These are phyloP conservation scores for Sarcophaga caerulescens DNA, from an alignment of 2,888 invertebrate species.

Conservation along the genomic window DNA sequence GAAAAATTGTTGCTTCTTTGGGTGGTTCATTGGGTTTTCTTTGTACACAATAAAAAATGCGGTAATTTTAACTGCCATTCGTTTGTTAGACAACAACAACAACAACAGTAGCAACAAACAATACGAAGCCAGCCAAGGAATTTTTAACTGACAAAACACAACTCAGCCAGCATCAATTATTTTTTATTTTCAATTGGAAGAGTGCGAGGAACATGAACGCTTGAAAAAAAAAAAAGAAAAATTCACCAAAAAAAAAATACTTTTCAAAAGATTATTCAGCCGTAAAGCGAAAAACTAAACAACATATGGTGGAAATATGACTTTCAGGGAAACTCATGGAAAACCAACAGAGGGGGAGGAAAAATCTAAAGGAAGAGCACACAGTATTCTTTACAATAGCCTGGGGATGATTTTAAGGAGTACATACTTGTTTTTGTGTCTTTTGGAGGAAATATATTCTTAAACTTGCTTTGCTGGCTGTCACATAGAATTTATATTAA, in stretches of 20 bases:
- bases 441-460: too few species aligned
- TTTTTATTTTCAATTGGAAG: conserved; percentile 22
- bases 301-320: conserved; percentile 34
- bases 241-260: background rate
- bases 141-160: background rate
- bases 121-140: background rate
- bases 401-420: too few species aligned
- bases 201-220: conserved; percentile 40
- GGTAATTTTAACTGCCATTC: too few species aligned
- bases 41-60: background rate
- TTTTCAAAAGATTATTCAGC: background rate
- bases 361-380: background rate
- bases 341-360: conserved; percentile 5
- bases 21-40: too few species aligned
- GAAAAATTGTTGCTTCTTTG: too few species aligned
- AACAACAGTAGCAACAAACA: background rate
- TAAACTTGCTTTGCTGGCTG: too few species aligned
- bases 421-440: too few species aligned
- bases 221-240: conserved; percentile 4
- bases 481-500: too few species aligned
- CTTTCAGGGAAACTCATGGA: background rate
- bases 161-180: conserved; percentile 37
- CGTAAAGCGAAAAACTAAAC: too few species aligned
- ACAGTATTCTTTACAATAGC: too few species aligned
- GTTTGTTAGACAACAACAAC: background rate